Evolutionary conservation across 2,888 invertebrate genomes (phyloP), one percentile per base, ranked within the genome.

Genomic region (Drosophila mercatorum): DNA sequence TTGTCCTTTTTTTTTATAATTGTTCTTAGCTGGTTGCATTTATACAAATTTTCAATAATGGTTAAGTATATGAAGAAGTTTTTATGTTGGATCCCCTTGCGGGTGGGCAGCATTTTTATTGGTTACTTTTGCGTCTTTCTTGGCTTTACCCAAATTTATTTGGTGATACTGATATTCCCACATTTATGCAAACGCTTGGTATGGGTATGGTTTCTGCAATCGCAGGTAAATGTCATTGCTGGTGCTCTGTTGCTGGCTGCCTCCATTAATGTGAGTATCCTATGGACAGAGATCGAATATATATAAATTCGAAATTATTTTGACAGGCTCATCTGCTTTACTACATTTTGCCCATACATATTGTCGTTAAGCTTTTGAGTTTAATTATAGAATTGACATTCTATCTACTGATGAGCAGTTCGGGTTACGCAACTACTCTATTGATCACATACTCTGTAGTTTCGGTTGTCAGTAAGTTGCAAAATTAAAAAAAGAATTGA

Each of bases 341-440:
- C 3, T 53, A 40, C 26, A 22, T 75, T 8, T 10, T 83, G 1
- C 83, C 83, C 0, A 17, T 86, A 6, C 78, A 80, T 43, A 68
- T 81, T 41, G 72, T 84, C 6, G 34, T 70, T 2, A 72, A 75
- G 31, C 26, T 84, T 0, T 4, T 6, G 2, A 71, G 72, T 12
- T 57, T 83, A 12, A 75, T 83, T 6, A 0, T 80, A 6, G 81
- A 83, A 49, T 44, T 80, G 47, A n/a, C 67, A 2, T 73, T 67
- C 28, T 78, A 80, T 44, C 44, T 84, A 14, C 1, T 60, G 22
- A 31, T 75, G 22, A 47, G 59, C 1, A 52, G 51, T n/a, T 2
- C 0, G 2, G 3, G 4, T 0, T 2, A 4, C 0, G 3, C 5
- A 6, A 3, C 0, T 1, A 0, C 6, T 11, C 0, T 26, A 5